A percentile compares a stretch with the other conserved stretches of the same genome.
Conservation (phyloP, 2,888 invertebrate genomes). For the Anthophora plumipes region DNA sequence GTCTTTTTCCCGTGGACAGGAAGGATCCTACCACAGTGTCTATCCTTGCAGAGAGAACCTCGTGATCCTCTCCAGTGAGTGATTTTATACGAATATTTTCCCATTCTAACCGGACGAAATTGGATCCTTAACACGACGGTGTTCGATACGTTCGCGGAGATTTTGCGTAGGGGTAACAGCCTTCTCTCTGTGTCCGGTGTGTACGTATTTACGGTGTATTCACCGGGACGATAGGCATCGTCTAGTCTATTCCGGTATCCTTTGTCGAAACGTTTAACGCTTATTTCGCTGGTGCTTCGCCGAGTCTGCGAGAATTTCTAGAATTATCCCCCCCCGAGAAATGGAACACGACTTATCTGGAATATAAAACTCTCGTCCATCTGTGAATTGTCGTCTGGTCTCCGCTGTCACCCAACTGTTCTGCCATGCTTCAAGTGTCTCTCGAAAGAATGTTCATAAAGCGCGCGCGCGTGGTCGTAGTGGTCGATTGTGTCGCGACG, state of each 20-base stretch:
- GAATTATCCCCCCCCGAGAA: too few relatives aligned
- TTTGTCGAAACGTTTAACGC: conserved; percentile 4
- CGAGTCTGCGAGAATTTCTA: too few relatives aligned
- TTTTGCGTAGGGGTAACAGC: conserved; percentile 15
- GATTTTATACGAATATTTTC: conserved; percentile 1
- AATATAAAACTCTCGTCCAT: too few relatives aligned
- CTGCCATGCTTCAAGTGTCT: too few relatives aligned
- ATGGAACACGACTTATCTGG: too few relatives aligned
- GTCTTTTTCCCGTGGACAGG: not conserved
- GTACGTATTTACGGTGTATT: not conserved
- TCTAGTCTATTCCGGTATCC: conserved; percentile 6
- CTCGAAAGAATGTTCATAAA: not conserved
- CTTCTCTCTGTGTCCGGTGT: not conserved
- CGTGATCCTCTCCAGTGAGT: conserved; percentile 18
- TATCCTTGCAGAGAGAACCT: not conserved
- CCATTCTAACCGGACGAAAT: not conserved
- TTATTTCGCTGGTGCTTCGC: not conserved
- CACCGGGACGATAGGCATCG: conserved; percentile 8
- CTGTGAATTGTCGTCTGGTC: too few relatives aligned
- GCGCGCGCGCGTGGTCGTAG: too few relatives aligned
- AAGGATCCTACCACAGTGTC: not conserved
- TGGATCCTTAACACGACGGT: not conserved
- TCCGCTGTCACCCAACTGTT: too few relatives aligned
- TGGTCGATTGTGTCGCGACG: too few relatives aligned
- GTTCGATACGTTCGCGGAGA: not conserved